Evolutionary conservation across 2,113 vertebrate species (phyloP), one percentile per base, ranked within the genome.

Genomic region (Ceuthmochares aereus): DNA sequence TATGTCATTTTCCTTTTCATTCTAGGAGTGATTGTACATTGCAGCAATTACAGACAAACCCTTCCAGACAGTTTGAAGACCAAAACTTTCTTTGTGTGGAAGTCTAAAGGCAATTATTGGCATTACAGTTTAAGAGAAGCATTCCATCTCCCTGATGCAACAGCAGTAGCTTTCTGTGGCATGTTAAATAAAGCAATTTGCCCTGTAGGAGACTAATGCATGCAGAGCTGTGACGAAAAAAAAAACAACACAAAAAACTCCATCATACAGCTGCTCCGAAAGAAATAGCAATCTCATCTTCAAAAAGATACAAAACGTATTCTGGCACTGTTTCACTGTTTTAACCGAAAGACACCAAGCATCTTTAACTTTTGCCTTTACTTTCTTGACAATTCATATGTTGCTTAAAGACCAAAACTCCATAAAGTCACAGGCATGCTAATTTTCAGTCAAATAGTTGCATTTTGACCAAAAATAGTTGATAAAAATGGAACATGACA

Each of bases 141-240:
- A 98, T 98, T 97, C 95, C 97, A 96, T 95, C 97, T 97, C 97
- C 95, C 96, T 98, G 97, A 97, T 97, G 96, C 97, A 98, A 97
- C 95, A 97, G 96, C 94, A 98, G 97, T 96, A 98, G 98, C 96
- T 95, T 97, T 97, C 96, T 95, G 95, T 96, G 97, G 93, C 91
- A 91, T 95, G 93, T 97, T 97, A 97, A 97, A 97, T 96, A 97
- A 97, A 97, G 94, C 94, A 95, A 94, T 95, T 97, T 97, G 93
- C 93, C 77, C 96, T 90, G 92, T 95, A 96, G 92, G 96, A 97
- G 92, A 93, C 92, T 96, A 96, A 92, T 88, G 62, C 87, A 93
- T 96, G 91, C 87, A 78, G 91, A 94, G 89, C 72, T 93, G 88
- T 96, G 84, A 97, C 80, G 94, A 91, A 96, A 93, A 88, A 93